Conservation (phyloP, 2,888 invertebrate genomes). For the Fabriciana adippe region DNA sequence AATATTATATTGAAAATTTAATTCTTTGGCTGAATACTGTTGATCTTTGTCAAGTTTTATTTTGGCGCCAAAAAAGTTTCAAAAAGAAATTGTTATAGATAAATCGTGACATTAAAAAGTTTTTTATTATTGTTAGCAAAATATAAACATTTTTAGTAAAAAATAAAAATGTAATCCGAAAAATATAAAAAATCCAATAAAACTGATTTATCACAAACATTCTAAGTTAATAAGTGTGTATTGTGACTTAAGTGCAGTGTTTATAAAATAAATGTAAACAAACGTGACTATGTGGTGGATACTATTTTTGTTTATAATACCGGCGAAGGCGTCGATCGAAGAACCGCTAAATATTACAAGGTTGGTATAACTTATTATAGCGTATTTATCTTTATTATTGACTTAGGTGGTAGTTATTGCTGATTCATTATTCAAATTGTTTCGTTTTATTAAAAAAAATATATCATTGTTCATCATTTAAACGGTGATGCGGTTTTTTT, state of each 20-base stretch:
- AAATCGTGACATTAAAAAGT: neutral
- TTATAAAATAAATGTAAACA: constrained; percentile 20
- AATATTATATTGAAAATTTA: neutral
- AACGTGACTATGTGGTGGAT: constrained; percentile 40
- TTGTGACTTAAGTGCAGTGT: constrained; percentile 6
- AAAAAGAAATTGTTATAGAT: neutral
- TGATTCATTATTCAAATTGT: no score
- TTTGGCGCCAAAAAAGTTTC: constrained; percentile 10
- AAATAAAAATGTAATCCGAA: constrained; percentile 5
- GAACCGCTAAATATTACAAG: constrained; percentile 43
- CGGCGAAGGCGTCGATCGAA: constrained; percentile 34
- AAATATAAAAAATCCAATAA: neutral
- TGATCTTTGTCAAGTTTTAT: constrained; percentile 1
- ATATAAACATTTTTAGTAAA: neutral
- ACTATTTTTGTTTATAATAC: constrained; percentile 41
- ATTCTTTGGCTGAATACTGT: neutral
- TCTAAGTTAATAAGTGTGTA: neutral
- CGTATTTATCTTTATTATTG: neutral
- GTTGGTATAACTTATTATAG: constrained; percentile 31
- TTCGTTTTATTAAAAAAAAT: no score
- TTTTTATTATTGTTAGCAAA: no score
- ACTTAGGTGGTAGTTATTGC: neutral
- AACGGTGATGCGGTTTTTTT: no score
- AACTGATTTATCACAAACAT: neutral
- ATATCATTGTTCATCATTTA: no score